Percentiles rank a stretch among this genome's conserved stretches.
phyloP scores from a whole-genome alignment of 2,888 invertebrate genomes.

The Nephrotoma flavescens region DNA sequence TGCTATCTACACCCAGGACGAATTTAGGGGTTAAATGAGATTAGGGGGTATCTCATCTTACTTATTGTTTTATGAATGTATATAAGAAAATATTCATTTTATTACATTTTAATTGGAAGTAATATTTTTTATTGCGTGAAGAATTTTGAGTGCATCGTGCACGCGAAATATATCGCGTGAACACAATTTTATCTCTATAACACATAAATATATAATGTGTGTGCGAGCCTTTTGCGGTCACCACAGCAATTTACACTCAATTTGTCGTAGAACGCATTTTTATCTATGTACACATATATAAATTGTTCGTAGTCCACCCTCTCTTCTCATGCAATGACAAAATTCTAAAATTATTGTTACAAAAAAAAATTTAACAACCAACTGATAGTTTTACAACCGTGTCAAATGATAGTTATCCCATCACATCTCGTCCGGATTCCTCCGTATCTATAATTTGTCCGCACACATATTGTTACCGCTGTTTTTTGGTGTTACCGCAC shows the following conservation, averaged over 20 bases:
- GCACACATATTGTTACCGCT: neutral
- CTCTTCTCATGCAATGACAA: neutral
- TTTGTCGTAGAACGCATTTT: neutral
- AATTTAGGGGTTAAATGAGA: neutral
- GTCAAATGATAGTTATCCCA: neutral
- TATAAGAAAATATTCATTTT: neutral
- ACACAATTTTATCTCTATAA: neutral
- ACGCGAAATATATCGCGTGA: neutral
- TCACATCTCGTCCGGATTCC: neutral
- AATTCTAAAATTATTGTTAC: neutral
- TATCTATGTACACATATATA: neutral
- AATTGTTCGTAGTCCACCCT: neutral
- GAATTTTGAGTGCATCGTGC: no score
- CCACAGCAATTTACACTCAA: neutral
- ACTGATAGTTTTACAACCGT: neutral
- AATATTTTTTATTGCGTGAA: neutral
- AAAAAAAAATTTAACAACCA: neutral
- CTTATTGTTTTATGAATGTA: neutral
- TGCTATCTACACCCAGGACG: neutral
- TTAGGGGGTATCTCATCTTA: neutral
- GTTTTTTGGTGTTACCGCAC: neutral
- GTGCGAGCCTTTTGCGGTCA: neutral
- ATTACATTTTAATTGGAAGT: neutral
- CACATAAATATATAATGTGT: neutral
- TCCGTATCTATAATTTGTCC: neutral